A percentile compares a stretch with the other conserved stretches of the same genome.
Evolutionary conservation across 2,113 vertebrate species (phyloP).

Genomic region (Riparia riparia): DNA sequence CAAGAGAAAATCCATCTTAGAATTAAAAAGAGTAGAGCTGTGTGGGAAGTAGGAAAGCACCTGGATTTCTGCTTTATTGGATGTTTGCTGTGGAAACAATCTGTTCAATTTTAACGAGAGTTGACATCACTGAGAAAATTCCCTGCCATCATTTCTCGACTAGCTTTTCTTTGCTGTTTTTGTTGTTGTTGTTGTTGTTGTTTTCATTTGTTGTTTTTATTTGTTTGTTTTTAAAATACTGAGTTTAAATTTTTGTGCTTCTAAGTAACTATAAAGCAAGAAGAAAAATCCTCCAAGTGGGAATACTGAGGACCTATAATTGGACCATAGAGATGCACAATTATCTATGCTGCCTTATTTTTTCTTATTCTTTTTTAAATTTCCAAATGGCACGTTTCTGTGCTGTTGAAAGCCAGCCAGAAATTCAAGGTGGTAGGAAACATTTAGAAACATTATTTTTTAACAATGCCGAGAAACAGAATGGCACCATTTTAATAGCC

Average conservation of each 20-base stretch:
- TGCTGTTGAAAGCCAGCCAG: slow-evolving; percentile 38
- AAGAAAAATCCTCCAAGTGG: not conserved
- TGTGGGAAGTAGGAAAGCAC: slow-evolving; percentile 29
- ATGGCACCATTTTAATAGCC: slow-evolving; percentile 74
- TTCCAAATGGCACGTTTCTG: not conserved
- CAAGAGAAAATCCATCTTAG: not conserved
- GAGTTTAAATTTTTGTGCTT: not conserved
- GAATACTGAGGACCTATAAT: not conserved
- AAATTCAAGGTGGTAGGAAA: slow-evolving; percentile 69
- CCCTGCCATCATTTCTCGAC: slow-evolving; percentile 9
- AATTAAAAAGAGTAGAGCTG: not conserved
- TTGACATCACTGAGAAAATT: slow-evolving; percentile 62
- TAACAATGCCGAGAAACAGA: slow-evolving; percentile 77
- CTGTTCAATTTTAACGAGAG: slow-evolving; percentile 43
- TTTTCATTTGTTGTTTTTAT: not conserved
- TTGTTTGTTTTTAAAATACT: not conserved
- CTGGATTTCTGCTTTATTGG: slow-evolving; percentile 48
- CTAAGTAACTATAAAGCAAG: not conserved
- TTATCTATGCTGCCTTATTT: not conserved
- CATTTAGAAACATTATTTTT: slow-evolving; percentile 63
- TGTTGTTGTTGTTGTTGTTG: not conserved
- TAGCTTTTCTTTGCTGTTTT: not conserved
- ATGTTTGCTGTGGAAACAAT: slow-evolving; percentile 70
- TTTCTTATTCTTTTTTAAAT: not conserved
- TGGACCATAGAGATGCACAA: not conserved